Evolutionary conservation across 2,888 invertebrate species (phyloP).

Genomic region (Pocota personata): DNA sequence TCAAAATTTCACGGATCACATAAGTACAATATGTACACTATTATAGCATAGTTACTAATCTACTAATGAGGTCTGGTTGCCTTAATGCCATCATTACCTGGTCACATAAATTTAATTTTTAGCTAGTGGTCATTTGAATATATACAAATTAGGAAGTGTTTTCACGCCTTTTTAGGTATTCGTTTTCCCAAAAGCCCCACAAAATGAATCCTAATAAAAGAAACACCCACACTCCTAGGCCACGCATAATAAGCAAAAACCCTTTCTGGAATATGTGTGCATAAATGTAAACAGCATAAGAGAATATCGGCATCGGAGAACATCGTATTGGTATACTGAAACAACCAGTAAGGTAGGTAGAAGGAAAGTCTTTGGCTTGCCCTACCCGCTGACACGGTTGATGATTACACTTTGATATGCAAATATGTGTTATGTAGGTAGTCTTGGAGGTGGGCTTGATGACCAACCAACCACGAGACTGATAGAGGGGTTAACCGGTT

Average conservation of each 20-base stretch:
- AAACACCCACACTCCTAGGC: not conserved
- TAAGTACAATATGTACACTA: too few relatives aligned
- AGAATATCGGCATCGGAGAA: too few relatives aligned
- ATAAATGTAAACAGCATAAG: not conserved
- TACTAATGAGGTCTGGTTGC: not conserved
- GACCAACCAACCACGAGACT: constrained; percentile 21
- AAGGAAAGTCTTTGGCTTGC: not conserved
- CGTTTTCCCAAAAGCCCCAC: not conserved
- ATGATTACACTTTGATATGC: constrained; percentile 44
- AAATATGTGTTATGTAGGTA: constrained; percentile 8
- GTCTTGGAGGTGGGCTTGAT: constrained; percentile 11
- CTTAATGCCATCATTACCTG: not conserved
- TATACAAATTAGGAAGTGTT: not conserved
- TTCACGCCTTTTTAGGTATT: constrained; percentile 6
- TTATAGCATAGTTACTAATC: too few relatives aligned
- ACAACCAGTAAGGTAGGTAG: not conserved
- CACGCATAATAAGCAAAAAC: not conserved
- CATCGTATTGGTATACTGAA: not conserved
- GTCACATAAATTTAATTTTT: not conserved
- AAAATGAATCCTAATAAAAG: not conserved
- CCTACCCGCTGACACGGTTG: not conserved
- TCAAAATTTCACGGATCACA: too few relatives aligned
- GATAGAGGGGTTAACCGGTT: constrained; percentile 30
- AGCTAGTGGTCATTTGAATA: not conserved
- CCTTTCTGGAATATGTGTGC: constrained; percentile 4